Percentiles rank a stretch among this genome's conserved stretches.
Conservation (phyloP, 92 coral and sea anemone genomes). For the Palythoa grandis region DNA sequence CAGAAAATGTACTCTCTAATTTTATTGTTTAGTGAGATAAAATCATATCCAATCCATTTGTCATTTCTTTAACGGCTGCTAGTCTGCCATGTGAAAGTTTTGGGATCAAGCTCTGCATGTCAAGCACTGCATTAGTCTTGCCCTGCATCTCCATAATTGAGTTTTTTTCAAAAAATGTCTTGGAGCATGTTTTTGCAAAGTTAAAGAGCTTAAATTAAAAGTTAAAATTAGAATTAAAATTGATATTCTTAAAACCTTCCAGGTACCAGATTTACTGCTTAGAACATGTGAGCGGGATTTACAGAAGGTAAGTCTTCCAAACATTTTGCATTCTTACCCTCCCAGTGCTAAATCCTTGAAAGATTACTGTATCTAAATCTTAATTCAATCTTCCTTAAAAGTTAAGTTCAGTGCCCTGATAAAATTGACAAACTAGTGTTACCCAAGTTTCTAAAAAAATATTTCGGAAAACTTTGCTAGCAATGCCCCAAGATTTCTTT, state of each 20-base stretch:
- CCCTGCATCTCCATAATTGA: no score
- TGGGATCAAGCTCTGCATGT: no score
- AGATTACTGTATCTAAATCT: neutral
- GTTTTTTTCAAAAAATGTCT: no score
- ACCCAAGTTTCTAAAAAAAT: neutral
- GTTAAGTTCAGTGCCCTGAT: neutral
- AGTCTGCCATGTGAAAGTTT: no score
- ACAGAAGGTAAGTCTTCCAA: constrained; percentile 59
- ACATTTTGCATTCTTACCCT: neutral
- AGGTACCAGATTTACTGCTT: constrained; percentile 91
- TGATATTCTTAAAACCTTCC: neutral
- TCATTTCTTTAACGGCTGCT: no score
- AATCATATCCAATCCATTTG: no score
- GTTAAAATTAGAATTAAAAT: neutral
- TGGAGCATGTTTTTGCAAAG: no score
- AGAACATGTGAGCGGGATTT: constrained; percentile 76
- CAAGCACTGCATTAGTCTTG: no score
- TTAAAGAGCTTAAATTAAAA: no score
- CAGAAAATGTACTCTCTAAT: no score
- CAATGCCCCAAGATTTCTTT: neutral
- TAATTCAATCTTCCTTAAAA: neutral
- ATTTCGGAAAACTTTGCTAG: neutral
- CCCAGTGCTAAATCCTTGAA: no score
- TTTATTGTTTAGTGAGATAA: no score
- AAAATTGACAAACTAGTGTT: neutral